Percentiles rank a stretch among this genome's conserved stretches.
Evolutionary conservation across 1,140 invertebrate species (phyloP).

Genomic region (Zaprionus inermis): DNA sequence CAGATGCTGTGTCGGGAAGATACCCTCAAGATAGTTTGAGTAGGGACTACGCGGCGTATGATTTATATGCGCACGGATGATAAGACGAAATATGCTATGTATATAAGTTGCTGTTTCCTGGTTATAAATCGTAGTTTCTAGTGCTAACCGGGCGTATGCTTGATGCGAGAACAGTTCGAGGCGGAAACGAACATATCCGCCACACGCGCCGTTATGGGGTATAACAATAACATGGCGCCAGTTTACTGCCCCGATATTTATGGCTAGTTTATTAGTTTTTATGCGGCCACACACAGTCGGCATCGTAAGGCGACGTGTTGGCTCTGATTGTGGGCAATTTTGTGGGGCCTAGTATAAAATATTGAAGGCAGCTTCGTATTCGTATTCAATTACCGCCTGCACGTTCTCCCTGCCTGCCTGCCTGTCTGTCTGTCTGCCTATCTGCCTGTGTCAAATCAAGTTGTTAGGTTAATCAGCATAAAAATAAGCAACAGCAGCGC

Average conservation of each 20-base stretch:
- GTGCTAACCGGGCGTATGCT: constrained; percentile 20
- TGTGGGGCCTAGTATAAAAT: constrained; percentile 35
- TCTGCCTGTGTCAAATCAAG: constrained; percentile 42
- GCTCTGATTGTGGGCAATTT: constrained; percentile 50
- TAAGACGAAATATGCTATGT: constrained; percentile 8
- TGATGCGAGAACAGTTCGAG: not conserved
- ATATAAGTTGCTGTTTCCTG: not conserved
- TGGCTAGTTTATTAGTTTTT: constrained; percentile 67
- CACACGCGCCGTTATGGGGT: constrained; percentile 3
- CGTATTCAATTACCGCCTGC: constrained; percentile 59
- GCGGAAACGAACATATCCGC: constrained; percentile 17
- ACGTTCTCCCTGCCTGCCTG: not conserved
- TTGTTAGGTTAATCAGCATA: constrained; percentile 69
- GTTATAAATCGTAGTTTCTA: not conserved
- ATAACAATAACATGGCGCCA: constrained; percentile 45
- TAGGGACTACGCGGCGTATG: not conserved
- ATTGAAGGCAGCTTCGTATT: constrained; percentile 50
- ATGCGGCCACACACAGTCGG: constrained; percentile 37
- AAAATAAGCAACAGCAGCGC: constrained; percentile 50
- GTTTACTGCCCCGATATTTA: constrained; percentile 60
- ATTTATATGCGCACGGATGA: not conserved
- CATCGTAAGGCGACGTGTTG: constrained; percentile 22
- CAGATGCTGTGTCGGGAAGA: not conserved
- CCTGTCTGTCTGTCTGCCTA: not conserved
- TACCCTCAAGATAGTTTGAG: constrained; percentile 15